These are phyloP conservation scores for Albula goreensis DNA, from an alignment of 2,113 vertebrate species.

Conservation along the genomic window DNA sequence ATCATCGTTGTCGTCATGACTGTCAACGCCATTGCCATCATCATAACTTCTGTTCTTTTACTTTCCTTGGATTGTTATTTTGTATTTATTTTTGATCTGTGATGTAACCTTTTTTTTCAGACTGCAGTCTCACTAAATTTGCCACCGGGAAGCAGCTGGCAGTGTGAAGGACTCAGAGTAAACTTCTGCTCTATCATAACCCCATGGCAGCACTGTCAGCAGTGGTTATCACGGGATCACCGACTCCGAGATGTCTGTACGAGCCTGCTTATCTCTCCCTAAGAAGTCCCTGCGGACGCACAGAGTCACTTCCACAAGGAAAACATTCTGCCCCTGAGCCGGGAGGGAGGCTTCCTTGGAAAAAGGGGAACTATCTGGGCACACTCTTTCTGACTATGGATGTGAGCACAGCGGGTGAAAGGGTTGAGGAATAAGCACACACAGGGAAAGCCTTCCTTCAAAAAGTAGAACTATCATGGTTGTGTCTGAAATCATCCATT, in stretches of 20 bases:
- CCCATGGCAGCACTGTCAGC: background rate
- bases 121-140: no score
- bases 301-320: slow-evolving; percentile 3
- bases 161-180: background rate
- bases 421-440: no score
- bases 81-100: background rate
- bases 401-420: no score
- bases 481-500: no score
- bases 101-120: background rate
- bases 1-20: no score
- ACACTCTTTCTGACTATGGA: background rate
- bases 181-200: background rate
- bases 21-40: no score
- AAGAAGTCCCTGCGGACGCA: background rate
- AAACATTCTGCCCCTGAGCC: slow-evolving; percentile 2
- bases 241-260: slow-evolving; percentile 2
- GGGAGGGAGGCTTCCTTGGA: background rate
- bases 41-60: no score
- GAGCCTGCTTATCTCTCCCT: background rate
- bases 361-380: background rate
- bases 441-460: no score
- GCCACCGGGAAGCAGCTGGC: background rate
- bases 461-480: no score
- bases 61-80: no score
- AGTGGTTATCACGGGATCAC: background rate